Evolutionary conservation across 2,113 vertebrate species (phyloP).

Genomic region (Hemibagrus wyckioides): DNA sequence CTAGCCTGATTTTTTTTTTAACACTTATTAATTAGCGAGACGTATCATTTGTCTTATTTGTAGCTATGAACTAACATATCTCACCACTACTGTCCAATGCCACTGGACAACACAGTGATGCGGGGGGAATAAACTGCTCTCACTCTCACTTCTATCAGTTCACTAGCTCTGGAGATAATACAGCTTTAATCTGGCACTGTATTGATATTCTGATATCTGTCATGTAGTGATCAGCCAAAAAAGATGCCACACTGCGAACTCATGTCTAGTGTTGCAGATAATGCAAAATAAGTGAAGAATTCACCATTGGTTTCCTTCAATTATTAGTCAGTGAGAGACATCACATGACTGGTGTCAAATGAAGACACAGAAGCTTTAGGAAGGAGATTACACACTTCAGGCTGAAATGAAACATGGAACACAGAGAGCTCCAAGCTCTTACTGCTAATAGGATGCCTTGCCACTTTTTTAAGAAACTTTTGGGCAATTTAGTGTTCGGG

Average conservation of each 20-base stretch:
- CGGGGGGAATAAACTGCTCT: background rate
- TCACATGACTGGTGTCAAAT: conserved; percentile 12
- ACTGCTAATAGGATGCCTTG: conserved; percentile 17
- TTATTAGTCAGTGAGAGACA: background rate
- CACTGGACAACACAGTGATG: background rate
- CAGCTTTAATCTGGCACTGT: background rate
- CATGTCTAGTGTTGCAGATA: background rate
- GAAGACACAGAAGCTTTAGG: conserved; percentile 1
- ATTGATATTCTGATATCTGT: background rate
- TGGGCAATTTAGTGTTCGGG: conserved; percentile 61
- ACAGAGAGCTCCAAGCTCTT: conserved; percentile 2
- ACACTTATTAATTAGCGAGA: background rate
- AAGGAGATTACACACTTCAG: conserved; percentile 12
- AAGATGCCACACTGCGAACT: background rate
- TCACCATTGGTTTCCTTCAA: background rate
- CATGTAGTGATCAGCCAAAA: background rate
- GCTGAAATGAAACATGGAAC: conserved; percentile 20
- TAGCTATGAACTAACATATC: too few relatives aligned
- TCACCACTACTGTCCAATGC: background rate
- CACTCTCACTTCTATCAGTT: background rate
- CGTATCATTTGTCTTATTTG: too few relatives aligned
- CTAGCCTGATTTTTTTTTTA: background rate
- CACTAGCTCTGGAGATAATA: background rate
- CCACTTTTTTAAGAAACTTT: conserved; percentile 49
- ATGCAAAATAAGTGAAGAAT: background rate